These are phyloP conservation scores for Anseranas semipalmata DNA, from an alignment of 2,113 vertebrate species.

Conservation along the genomic window DNA sequence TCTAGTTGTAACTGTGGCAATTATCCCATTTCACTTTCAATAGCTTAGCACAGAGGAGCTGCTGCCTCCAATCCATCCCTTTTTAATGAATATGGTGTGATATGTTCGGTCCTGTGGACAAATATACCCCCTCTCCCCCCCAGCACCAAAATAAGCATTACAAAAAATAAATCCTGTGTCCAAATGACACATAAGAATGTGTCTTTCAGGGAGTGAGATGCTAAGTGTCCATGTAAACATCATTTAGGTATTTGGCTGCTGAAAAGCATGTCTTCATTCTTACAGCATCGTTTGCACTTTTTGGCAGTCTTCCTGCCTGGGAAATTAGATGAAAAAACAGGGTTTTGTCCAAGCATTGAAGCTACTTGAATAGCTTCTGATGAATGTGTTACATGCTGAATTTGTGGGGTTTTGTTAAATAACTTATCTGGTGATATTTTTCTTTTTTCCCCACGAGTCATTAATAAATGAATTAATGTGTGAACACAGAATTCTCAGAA, in stretches of 20 bases:
- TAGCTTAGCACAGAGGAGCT: constrained; percentile 73
- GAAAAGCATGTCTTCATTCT: constrained; percentile 43
- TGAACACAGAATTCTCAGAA: constrained; percentile 24
- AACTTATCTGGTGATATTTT: constrained; percentile 38
- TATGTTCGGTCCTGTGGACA: constrained; percentile 39
- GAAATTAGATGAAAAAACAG: constrained; percentile 66
- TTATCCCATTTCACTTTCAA: constrained; percentile 83
- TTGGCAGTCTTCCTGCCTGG: constrained; percentile 65
- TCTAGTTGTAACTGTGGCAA: constrained; percentile 80
- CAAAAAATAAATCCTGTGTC: background rate
- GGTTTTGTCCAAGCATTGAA: constrained; percentile 56
- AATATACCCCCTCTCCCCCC: background rate
- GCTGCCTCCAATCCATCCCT: constrained; percentile 72
- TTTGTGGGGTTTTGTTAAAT: constrained; percentile 40
- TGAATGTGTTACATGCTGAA: constrained; percentile 48
- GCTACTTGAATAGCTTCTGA: constrained; percentile 56
- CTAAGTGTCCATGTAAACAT: constrained; percentile 29
- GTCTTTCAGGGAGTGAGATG: constrained; percentile 1
- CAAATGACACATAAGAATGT: background rate
- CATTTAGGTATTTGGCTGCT: constrained; percentile 22
- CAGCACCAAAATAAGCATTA: background rate
- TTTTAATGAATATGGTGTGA: constrained; percentile 72
- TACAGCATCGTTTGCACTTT: constrained; percentile 51
- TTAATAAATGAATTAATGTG: constrained; percentile 46
- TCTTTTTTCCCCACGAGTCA: background rate